A percentile compares a stretch with the other conserved stretches of the same genome.
These are phyloP conservation scores for Drosophila picticornis DNA, from an alignment of 2,888 invertebrate species.

Conservation along the genomic window DNA sequence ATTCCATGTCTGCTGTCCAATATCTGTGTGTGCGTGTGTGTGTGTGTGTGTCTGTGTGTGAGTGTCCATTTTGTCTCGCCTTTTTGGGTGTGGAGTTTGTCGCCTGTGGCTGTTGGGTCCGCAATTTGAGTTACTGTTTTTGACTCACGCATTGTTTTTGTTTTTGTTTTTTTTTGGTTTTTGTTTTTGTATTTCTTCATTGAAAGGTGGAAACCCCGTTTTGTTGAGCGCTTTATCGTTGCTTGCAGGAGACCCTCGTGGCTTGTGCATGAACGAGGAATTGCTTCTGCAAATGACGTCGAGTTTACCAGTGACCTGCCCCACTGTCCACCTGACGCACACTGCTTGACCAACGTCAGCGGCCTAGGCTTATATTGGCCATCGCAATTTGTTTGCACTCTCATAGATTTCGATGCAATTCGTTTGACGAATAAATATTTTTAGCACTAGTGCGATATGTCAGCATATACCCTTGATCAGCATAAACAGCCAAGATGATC, in stretches of 20 bases:
- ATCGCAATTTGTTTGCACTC: slow-evolving; percentile 7
- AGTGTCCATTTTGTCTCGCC: slow-evolving; percentile 1
- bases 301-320: slow-evolving; percentile 31
- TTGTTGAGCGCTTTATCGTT: slow-evolving; percentile 51
- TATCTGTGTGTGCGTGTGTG: neutral
- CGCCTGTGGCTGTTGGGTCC: slow-evolving; percentile 2
- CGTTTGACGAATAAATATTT: slow-evolving; percentile 15
- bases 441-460: slow-evolving; percentile 3
- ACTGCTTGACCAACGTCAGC: neutral
- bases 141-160: slow-evolving; percentile 38
- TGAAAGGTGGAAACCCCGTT: slow-evolving; percentile 36
- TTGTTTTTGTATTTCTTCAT: slow-evolving; percentile 3
- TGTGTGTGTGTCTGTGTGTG: slow-evolving; percentile 2
- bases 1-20: slow-evolving; percentile 11
- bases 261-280: neutral
- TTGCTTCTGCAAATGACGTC: slow-evolving; percentile 48
- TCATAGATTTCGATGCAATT: slow-evolving; percentile 23
- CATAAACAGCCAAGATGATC: neutral
- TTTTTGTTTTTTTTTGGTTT: slow-evolving; percentile 23
- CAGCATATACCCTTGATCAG: neutral
- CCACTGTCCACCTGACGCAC: neutral
- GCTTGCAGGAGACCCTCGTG: slow-evolving; percentile 20
- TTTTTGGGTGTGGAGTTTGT: slow-evolving; percentile 6
- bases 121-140: slow-evolving; percentile 35
- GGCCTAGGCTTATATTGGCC: slow-evolving; percentile 9